Base-by-base conservation (phyloP, 2,797 vertebrate species). In the Falco concolor region DNA sequence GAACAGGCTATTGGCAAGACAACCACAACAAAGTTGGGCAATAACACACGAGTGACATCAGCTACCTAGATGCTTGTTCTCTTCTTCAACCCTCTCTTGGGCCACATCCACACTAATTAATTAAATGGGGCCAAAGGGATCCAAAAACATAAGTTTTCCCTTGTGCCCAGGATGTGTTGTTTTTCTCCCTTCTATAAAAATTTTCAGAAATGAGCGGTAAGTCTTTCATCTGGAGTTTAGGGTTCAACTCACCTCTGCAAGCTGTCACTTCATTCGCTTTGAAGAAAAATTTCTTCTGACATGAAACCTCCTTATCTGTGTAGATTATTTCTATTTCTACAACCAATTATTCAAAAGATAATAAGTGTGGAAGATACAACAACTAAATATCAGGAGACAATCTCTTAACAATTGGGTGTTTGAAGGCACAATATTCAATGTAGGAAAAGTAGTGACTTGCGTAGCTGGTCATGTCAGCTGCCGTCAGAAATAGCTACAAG, bases 101-200 rank as follows among this genome's bases (percentile, higher is more conserved):
- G 28, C n/a, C 23, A 15, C 40, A 12, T 47, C 40, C 13, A 1
- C 17, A 1, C 12, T 18, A 27, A 32, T 45, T 63, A 38, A 72
- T 27, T 14, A 32, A 36, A 9, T 7, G 30, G 36, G 5, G 54
- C 30, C 78, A 9, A 34, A 28, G 30, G 5, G 59, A 24, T 22
- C 23, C 59, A n/a, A 57, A 32, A 5, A 10, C 11, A 27, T 27
- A 10, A 45, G 24, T 7, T 45, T 21, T 52, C n/a, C 47, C 24
- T 12, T 2, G 0, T 32, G 23, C 52, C 38, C 59, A 7, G 67
- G 40, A 25, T 5, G 7, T 0, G 3, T 13, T 15, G 40, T 34
- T 60, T 59, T 73, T 34, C 19, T 23, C 23, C 47, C 5, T n/a
- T 40, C 44, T 13, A 16, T 32, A 38, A 18, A 10, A 36, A 13